Conservation (phyloP, 2,888 invertebrate species). For the Hirtodrosophila confusa region DNA sequence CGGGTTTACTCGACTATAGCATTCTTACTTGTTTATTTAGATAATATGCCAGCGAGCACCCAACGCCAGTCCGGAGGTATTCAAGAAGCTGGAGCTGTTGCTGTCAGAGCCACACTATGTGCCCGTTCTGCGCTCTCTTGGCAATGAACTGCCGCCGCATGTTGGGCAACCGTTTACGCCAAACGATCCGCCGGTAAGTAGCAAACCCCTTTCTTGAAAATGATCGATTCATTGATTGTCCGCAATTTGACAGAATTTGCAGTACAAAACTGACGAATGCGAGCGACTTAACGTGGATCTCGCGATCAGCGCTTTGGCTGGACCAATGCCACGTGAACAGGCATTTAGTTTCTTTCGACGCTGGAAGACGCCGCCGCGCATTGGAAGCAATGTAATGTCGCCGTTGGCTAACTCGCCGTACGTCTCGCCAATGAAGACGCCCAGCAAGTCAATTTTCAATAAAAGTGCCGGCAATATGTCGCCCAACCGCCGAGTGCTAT, state of each 20-base stretch:
- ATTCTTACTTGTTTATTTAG: slow-evolving; percentile 83
- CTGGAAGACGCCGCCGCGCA: slow-evolving; percentile 93
- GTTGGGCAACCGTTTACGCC: slow-evolving; percentile 93
- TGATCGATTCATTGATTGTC: background rate
- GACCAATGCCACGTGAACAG: slow-evolving; percentile 92
- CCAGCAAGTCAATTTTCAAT: slow-evolving; percentile 41
- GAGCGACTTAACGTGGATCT: slow-evolving; percentile 89
- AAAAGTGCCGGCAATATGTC: slow-evolving; percentile 4
- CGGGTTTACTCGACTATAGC: background rate
- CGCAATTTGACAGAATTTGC: slow-evolving; percentile 85
- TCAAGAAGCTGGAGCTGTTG: slow-evolving; percentile 86
- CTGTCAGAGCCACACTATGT: slow-evolving; percentile 93
- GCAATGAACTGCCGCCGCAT: slow-evolving; percentile 89
- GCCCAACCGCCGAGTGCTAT: slow-evolving; percentile 56
- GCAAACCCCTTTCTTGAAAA: background rate
- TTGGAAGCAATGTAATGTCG: slow-evolving; percentile 59
- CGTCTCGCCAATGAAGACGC: slow-evolving; percentile 67
- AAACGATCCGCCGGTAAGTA: slow-evolving; percentile 87
- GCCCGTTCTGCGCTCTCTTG: slow-evolving; percentile 92
- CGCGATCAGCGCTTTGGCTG: slow-evolving; percentile 94
- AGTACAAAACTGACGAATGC: slow-evolving; percentile 80
- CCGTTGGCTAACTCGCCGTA: slow-evolving; percentile 65
- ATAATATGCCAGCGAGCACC: slow-evolving; percentile 89
- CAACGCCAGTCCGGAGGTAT: slow-evolving; percentile 84
- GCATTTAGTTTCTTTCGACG: slow-evolving; percentile 89